Evolutionary conservation across 1,140 invertebrate genomes (phyloP), one percentile per base, ranked within the genome.

Genomic region (Scaptodrosophila lebanonensis): DNA sequence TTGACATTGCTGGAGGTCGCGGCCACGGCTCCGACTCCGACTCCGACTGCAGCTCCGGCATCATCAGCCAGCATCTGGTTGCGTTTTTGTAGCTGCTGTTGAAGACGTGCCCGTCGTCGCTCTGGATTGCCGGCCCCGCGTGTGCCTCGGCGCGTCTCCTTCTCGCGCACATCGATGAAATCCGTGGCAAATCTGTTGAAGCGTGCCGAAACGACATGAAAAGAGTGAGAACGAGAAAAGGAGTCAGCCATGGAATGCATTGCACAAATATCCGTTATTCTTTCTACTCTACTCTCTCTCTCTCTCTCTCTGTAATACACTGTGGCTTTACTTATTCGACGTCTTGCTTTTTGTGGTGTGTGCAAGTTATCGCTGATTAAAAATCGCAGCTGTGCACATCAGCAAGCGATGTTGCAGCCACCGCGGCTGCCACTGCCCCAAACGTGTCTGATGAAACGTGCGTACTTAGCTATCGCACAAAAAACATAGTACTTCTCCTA

Each of bases 91-190:
- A 54, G 61, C 6, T 29, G 18, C n/a, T 61, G 36, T 11, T 61
- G 50, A 45, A 50, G 56, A 8, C 53, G 32, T 9, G 54, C 12
- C 11, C 43, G 63, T 53, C 60, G 62, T 4, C 59, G 60, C 38
- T 65, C 79, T 5, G 67, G 75, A 63, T 54, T 70, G 35, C 65
- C 64, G 22, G 61, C 59, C 3, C 76, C 79, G 0, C 79, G 62
- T 35, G 76, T 66, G 12, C 84, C 79, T 15, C 83, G 88, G 88
- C 90, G 93, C 70, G 90, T 90, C 90, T 91, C 95, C 33, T 93
- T 90, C 86, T 97, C 95, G 25, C 94, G 89, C 29, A 96, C 92
- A 87, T 98, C 96, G 25, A 98, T 93, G 87, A 98, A 98, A 38
- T 92, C 92, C 87, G 95, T 93, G 7, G 95, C 94, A 87, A 98